A percentile compares a stretch with the other conserved stretches of the same genome.
Conservation (phyloP, 2,888 invertebrate genomes). For the Nudaria mundana region DNA sequence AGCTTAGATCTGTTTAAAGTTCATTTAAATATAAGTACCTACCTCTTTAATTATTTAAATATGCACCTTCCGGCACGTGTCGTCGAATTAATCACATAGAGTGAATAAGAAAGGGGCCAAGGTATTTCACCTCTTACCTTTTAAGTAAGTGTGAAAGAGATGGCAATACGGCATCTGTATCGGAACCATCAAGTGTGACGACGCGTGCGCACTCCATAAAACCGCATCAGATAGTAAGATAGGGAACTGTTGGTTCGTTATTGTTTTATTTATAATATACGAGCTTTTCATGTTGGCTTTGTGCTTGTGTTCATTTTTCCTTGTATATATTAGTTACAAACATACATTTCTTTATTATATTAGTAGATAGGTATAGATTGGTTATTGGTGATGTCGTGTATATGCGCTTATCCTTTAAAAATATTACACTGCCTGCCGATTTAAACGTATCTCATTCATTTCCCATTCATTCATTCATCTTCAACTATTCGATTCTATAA, state of each 20-base stretch:
- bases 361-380: no score
- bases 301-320: no score
- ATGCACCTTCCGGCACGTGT: constrained; percentile 36
- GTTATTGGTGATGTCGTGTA: no score
- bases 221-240: constrained; percentile 44
- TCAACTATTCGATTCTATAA: no score
- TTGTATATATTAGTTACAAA: no score
- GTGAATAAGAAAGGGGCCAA: constrained; percentile 12
- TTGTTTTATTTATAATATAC: constrained; percentile 39
- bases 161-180: constrained; percentile 42
- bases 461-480: no score
- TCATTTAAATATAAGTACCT: constrained; percentile 30
- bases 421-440: no score
- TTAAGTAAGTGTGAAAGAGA: constrained; percentile 14
- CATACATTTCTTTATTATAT: no score
- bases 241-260: constrained; percentile 40
- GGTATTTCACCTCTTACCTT: constrained; percentile 1
- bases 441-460: no score
- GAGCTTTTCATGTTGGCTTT: background rate
- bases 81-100: constrained; percentile 29
- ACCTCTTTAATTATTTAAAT: constrained; percentile 33
- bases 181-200: constrained; percentile 52
- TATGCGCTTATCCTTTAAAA: no score
- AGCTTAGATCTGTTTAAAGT: constrained; percentile 29
- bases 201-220: constrained; percentile 55